phyloP scores from a whole-genome alignment of 2,113 vertebrate species.

The Ramphastos sulfuratus region DNA sequence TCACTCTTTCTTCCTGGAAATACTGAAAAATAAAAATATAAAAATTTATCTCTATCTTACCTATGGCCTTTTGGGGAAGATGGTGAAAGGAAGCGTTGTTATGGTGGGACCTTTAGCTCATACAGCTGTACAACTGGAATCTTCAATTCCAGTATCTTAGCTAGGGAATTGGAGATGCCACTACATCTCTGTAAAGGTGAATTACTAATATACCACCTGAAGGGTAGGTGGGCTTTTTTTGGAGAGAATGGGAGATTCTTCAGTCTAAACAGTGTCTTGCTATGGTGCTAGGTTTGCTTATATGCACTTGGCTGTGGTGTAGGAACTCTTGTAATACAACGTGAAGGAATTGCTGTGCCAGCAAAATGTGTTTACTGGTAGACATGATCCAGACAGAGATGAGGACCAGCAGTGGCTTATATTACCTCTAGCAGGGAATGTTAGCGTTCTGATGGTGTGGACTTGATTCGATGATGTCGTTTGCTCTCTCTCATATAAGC shows the following conservation, averaged over 20 bases:
- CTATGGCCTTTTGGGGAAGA: not conserved
- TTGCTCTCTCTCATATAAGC: not conserved
- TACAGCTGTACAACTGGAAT: not conserved
- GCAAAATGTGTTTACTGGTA: not conserved
- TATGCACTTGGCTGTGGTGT: not conserved
- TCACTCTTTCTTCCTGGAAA: not conserved
- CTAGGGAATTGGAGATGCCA: not conserved
- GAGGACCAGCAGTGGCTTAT: not conserved
- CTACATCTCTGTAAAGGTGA: not conserved
- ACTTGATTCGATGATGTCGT: not conserved
- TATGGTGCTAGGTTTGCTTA: not conserved
- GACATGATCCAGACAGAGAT: not conserved
- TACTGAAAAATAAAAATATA: rapidly evolving
- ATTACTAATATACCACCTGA: not conserved
- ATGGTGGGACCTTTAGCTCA: not conserved
- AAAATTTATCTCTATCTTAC: not conserved
- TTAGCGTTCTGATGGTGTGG: not conserved
- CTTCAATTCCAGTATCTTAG: not conserved
- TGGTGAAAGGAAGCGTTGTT: not conserved
- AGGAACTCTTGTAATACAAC: not conserved
- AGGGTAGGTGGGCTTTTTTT: not conserved
- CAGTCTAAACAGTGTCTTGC: not conserved
- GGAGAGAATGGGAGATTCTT: not conserved
- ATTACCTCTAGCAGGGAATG: not conserved
- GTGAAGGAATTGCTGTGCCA: not conserved